Evolutionary conservation across 2,888 invertebrate species (phyloP).

Genomic region (Alcis repandata): DNA sequence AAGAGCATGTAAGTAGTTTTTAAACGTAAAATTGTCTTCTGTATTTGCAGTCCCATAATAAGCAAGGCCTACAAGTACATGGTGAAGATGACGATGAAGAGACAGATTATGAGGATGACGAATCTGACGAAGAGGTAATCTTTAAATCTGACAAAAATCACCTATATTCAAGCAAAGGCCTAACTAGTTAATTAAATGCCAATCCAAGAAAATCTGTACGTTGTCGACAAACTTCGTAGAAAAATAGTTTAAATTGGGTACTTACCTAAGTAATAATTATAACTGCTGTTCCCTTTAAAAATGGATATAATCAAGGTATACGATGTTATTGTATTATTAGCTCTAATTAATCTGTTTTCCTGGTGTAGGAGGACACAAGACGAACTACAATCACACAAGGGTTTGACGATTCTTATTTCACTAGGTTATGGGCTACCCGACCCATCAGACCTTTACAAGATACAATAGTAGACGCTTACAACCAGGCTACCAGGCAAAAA

Average conservation of each 20-base stretch:
- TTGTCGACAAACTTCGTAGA: too few relatives aligned
- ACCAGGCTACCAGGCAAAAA: background rate
- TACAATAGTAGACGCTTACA: background rate
- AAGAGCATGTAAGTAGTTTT: background rate
- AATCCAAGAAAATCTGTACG: too few relatives aligned
- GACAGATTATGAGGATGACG: constrained; percentile 21
- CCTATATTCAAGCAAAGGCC: too few relatives aligned
- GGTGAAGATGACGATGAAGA: background rate
- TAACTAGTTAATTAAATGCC: too few relatives aligned
- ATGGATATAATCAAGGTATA: too few relatives aligned
- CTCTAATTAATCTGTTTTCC: background rate
- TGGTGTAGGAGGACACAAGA: background rate
- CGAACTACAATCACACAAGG: background rate
- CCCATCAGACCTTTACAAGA: constrained; percentile 8
- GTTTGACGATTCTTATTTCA: background rate
- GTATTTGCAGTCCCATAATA: background rate
- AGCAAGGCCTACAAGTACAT: background rate
- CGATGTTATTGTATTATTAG: background rate
- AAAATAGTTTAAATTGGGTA: too few relatives aligned
- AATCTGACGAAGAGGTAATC: background rate
- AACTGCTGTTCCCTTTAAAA: too few relatives aligned
- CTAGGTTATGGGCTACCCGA: constrained; percentile 1
- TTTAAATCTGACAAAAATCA: background rate
- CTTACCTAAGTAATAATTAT: too few relatives aligned
- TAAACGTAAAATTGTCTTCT: background rate